A percentile compares a stretch with the other conserved stretches of the same genome.
Conservation (phyloP, 2,888 invertebrate species). For the Apotomis turbidana region DNA sequence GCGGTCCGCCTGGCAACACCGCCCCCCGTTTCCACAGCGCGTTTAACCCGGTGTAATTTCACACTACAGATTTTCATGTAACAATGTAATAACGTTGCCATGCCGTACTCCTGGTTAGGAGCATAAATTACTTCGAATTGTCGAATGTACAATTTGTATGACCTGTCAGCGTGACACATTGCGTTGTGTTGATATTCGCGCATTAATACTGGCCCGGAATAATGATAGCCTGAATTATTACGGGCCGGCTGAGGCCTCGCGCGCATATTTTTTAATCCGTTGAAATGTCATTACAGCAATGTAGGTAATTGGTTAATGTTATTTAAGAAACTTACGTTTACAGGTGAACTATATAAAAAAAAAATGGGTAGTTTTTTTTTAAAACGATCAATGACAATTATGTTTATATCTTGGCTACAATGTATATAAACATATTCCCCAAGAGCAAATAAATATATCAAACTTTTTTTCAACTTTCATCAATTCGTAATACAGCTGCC, state of each 20-base stretch:
- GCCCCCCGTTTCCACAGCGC: slow-evolving; percentile 52
- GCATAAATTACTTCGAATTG: slow-evolving; percentile 35
- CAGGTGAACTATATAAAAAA: too few relatives aligned
- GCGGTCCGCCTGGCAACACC: slow-evolving; percentile 29
- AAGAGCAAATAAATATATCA: too few relatives aligned
- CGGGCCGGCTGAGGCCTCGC: neutral
- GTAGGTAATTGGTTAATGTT: too few relatives aligned
- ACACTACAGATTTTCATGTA: slow-evolving; percentile 56
- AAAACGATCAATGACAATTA: too few relatives aligned
- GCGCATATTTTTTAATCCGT: neutral
- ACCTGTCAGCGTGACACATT: slow-evolving; percentile 5
- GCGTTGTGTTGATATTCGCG: slow-evolving; percentile 12
- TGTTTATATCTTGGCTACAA: too few relatives aligned
- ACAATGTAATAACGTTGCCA: slow-evolving; percentile 34
- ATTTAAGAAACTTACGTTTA: too few relatives aligned
- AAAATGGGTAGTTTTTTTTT: too few relatives aligned
- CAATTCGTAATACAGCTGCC: too few relatives aligned
- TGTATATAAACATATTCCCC: too few relatives aligned
- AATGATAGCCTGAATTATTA: neutral
- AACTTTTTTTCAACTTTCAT: too few relatives aligned
- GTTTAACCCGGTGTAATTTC: slow-evolving; percentile 67
- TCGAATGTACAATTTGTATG: slow-evolving; percentile 28
- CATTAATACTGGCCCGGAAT: slow-evolving; percentile 7
- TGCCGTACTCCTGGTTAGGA: slow-evolving; percentile 27
- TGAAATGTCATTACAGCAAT: too few relatives aligned